These are phyloP conservation scores for Saguinus midas DNA, from an alignment of 2,113 vertebrate species.

Conservation along the genomic window DNA sequence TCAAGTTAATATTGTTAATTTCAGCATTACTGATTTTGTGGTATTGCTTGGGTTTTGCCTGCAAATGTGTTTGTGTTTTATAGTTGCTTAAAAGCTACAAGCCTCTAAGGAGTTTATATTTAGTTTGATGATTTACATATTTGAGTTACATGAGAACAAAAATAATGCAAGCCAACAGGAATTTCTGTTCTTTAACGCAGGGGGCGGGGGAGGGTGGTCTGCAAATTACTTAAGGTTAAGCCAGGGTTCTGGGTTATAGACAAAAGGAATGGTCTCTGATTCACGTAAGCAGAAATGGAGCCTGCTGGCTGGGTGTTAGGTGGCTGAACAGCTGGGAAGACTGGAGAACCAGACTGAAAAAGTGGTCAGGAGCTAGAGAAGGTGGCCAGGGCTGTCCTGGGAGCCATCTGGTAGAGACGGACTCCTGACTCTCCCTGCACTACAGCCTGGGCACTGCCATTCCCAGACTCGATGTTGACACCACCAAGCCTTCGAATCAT, in stretches of 20 bases:
- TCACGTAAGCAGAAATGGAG: not conserved
- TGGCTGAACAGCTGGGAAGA: not conserved
- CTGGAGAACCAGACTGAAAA: not conserved
- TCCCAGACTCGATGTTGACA: not conserved
- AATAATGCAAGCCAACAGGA: not conserved
- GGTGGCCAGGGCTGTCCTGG: not conserved
- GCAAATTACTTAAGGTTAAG: not conserved
- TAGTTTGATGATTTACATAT: not conserved
- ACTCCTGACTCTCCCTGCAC: not conserved
- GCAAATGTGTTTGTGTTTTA: constrained; percentile 21
- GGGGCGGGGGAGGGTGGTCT: not conserved
- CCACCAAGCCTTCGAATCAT: not conserved
- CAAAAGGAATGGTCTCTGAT: not conserved
- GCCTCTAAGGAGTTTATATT: not conserved
- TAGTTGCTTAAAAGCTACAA: not conserved
- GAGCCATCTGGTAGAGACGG: not conserved
- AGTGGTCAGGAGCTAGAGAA: not conserved
- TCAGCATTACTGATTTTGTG: not conserved
- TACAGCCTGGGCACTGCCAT: not conserved
- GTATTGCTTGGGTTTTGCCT: not conserved
- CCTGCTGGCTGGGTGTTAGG: not conserved
- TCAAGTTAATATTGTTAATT: not conserved
- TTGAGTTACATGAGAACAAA: not conserved
- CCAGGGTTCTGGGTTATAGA: not conserved
- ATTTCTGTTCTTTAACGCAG: not conserved